Percentiles rank a stretch among this genome's conserved stretches.
These are phyloP conservation scores for Cataglyphis cursor DNA, from an alignment of 2,888 invertebrate genomes.

Conservation along the genomic window DNA sequence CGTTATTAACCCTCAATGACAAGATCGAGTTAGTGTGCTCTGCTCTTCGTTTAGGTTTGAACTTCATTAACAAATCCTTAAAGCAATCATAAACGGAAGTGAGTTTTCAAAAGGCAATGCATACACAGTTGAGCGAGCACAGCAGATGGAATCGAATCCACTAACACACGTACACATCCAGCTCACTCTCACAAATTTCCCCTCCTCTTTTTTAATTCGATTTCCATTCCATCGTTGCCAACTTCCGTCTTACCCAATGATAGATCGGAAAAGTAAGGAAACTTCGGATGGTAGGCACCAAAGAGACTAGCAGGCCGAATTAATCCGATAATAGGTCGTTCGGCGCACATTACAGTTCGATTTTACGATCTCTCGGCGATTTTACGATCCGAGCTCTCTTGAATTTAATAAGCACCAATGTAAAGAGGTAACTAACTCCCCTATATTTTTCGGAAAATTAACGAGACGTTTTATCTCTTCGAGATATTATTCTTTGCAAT, in stretches of 20 bases:
- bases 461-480: conserved; percentile 5
- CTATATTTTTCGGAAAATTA: not conserved
- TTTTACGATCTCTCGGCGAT: conserved; percentile 37
- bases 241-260: conserved; percentile 28
- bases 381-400: conserved; percentile 31
- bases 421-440: conserved; percentile 32
- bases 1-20: conserved; percentile 2
- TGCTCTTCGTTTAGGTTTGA: not conserved
- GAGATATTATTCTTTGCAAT: too few relatives aligned
- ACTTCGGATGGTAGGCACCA: conserved; percentile 31
- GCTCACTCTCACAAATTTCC: conserved; percentile 37
- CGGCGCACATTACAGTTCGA: conserved; percentile 57
- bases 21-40: not conserved
- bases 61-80: conserved; percentile 18
- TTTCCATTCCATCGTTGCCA: conserved; percentile 20
- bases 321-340: conserved; percentile 68
- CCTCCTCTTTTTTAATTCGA: conserved; percentile 35
- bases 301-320: conserved; percentile 55
- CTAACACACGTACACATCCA: not conserved
- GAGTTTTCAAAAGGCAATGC: conserved; percentile 24
- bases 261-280: conserved; percentile 40
- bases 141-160: conserved; percentile 21
- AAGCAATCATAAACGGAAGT: conserved; percentile 20
- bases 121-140: not conserved
- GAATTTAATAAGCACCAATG: conserved; percentile 44